phyloP scores from a whole-genome alignment of 23 tunicate species.

The Corella eumyota region DNA sequence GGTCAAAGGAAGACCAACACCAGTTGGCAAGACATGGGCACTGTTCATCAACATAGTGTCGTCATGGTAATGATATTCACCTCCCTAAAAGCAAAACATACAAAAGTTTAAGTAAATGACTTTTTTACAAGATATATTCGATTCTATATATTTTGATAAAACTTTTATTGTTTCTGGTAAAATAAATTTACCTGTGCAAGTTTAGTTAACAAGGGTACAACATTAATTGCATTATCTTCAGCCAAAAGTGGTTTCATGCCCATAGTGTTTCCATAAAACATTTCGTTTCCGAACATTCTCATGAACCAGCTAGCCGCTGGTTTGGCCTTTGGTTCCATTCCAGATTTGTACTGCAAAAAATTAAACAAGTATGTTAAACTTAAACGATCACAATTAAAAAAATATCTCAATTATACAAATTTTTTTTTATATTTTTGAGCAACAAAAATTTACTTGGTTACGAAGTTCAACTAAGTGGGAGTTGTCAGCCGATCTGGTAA shows the following conservation, averaged over 20 bases:
- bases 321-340: constrained; percentile 12
- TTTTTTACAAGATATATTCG: no score
- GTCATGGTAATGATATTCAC: constrained; percentile 72
- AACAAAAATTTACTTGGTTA: constrained; percentile 3
- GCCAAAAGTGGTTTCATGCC: constrained; percentile 4
- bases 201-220: constrained; percentile 15
- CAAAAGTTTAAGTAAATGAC: no score
- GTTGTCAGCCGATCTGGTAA: constrained; percentile 4
- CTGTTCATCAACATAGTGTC: constrained; percentile 63
- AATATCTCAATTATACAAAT: no score
- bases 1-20: constrained; percentile 69
- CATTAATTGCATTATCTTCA: constrained; percentile 5
- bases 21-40: constrained; percentile 61
- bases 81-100: constrained; percentile 18
- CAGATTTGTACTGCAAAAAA: constrained; percentile 13
- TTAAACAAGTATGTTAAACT: neutral
- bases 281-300: constrained; percentile 85
- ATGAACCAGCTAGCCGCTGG: constrained; percentile 58
- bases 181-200: constrained; percentile 39
- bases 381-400: no score
- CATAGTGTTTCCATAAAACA: constrained; percentile 53
- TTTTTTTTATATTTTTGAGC: neutral
- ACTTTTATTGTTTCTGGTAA: no score
- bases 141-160: no score
- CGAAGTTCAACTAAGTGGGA: constrained; percentile 13